phyloP scores from a whole-genome alignment of 1,140 invertebrate species.

The Euura saliciscinereae region DNA sequence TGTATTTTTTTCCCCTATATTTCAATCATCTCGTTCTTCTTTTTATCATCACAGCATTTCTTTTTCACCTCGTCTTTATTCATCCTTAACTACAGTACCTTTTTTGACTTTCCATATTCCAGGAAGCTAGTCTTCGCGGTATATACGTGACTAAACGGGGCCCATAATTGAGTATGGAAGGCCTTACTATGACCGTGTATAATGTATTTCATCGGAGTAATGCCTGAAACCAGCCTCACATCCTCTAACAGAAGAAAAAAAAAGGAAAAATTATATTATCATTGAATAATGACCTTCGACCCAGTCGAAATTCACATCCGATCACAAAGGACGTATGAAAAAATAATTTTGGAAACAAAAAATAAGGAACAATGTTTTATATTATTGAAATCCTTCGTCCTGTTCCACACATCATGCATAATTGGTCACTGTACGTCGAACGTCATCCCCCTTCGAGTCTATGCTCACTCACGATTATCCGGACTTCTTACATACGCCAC shows the following conservation, averaged over 20 bases:
- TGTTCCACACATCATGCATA: no score
- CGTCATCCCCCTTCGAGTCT: no score
- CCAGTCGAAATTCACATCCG: neutral
- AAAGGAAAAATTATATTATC: neutral
- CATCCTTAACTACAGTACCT: neutral
- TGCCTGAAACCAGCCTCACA: neutral
- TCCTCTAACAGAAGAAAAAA: neutral
- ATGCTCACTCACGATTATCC: no score
- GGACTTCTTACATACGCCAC: neutral
- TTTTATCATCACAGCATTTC: no score
- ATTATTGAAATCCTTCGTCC: no score
- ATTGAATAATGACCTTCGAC: neutral
- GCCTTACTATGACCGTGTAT: neutral
- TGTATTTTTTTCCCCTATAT: no score
- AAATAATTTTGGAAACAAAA: no score
- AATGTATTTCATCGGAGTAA: neutral
- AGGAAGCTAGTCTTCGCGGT: neutral
- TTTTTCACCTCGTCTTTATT: no score
- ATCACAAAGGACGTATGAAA: no score
- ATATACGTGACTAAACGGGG: neutral
- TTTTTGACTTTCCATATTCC: neutral
- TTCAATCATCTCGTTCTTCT: no score
- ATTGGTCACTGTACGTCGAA: no score
- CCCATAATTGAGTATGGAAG: neutral
- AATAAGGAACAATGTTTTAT: no score